Conservation (phyloP, 1,140 invertebrate species). For the Medauroidea extradentata region DNA sequence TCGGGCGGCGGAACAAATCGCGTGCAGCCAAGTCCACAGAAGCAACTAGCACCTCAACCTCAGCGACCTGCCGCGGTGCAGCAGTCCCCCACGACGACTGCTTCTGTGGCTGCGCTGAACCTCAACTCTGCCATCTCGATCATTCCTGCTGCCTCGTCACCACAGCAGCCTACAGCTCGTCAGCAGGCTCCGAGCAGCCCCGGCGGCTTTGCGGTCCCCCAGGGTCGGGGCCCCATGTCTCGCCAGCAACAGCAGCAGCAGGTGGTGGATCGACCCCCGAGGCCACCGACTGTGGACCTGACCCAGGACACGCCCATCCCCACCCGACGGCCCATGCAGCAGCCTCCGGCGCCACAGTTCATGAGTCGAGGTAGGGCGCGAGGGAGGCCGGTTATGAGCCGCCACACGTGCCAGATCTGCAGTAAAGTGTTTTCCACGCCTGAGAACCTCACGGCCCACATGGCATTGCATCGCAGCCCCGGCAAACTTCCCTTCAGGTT, state of each 20-base stretch:
- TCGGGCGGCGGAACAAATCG: conserved; percentile 36
- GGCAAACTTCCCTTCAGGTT: conserved; percentile 49
- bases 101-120: conserved; percentile 52
- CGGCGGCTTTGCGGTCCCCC: conserved; percentile 44
- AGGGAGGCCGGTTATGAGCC: conserved; percentile 5
- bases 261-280: conserved; percentile 45
- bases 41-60: conserved; percentile 31
- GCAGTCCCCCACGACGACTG: background rate
- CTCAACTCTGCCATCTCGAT: conserved; percentile 70
- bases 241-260: conserved; percentile 12
- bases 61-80: background rate
- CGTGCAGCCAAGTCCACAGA: background rate
- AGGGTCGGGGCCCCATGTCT: conserved; percentile 27
- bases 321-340: background rate
- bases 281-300: conserved; percentile 52
- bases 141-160: conserved; percentile 40
- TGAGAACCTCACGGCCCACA: conserved; percentile 47
- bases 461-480: conserved; percentile 43
- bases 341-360: conserved; percentile 29
- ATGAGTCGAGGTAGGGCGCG: conserved; percentile 28
- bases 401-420: conserved; percentile 47
- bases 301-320: conserved; percentile 46
- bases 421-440: conserved; percentile 49
- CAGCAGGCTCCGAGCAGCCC: too few relatives aligned
- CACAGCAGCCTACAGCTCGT: background rate